Base-by-base conservation (phyloP, 1,140 invertebrate species). In the Eurosta solidaginis region DNA sequence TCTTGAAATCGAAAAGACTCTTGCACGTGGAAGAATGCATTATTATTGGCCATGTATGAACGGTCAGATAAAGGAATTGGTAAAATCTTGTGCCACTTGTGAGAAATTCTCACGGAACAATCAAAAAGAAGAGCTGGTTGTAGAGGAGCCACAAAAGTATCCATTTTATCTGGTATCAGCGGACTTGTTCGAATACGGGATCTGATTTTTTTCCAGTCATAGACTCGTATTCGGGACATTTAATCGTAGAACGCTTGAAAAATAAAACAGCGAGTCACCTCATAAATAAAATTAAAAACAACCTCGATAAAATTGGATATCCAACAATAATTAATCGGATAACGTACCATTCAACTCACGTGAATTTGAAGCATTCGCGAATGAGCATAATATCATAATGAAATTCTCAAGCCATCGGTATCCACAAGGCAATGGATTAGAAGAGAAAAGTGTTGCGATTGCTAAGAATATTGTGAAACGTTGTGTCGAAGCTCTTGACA, bases 91-190 rank as follows among this genome's bases (percentile, higher is more conserved):
- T 33, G 42, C 1, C 6, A 17, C 78, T 45, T 81, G 80, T 78
- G 76, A 78, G 59, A 78, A 79, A 68, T 81, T 78, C 29, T 44
- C 25, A 78, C 29, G 49, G 20, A 77, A 74, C 63, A 80, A 80
- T 74, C 59, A 73, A 22, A 79, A 79, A 25, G 74, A 79, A 22
- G 44, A 40, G 20, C 36, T 79, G 36, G 27, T 47, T 9, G 50
- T 76, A 20, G 44, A 79, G 5, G 36, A 27, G 17, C 12, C 9
- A 12, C 78, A 68, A 36, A 42, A 45, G 27, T 78, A 75, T 33
- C 78, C 7, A 54, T n/a, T n/a, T n/a, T n/a, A n/a, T n/a, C n/a
- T n/a, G n/a, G n/a, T n/a, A n/a, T n/a, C n/a, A n/a, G n/a, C n/a
- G n/a, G n/a, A n/a, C n/a, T n/a, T n/a, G n/a, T n/a, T n/a, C n/a